Evolutionary conservation across 2,113 vertebrate species (phyloP), one percentile per base, ranked within the genome.

Genomic region (Chamaetylas fuelleborni): DNA sequence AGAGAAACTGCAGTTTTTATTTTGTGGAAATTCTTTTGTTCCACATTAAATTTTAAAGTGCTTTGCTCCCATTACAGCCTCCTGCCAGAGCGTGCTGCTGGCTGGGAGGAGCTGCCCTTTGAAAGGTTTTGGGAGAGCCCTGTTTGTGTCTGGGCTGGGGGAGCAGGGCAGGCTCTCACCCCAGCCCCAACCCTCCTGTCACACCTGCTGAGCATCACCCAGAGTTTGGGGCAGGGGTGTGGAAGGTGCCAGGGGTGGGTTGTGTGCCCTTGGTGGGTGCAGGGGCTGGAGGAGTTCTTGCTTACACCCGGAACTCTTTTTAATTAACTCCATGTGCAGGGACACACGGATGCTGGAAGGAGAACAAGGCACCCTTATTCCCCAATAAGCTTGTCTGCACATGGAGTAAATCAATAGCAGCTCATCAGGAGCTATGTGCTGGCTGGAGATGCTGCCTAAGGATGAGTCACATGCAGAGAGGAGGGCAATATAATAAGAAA

Each of bases 1-100:
- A 89, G 91, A 96, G 91, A 86, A 93, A 82, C 56, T 31, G 73
- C 54, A 66, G 64, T 89, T 95, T 93, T 94, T 93, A 91, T 96
- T 96, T 92, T 87, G 73, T 95, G 73, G 86, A 92, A 83, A 91
- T 87, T 95, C 72, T 95, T 92, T 90, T 90, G 88, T 92, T 95
- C 88, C 80, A 48, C 92, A 88, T 96, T 36, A 96, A 94, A 95
- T 92, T 96, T 96, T 91, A 94, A 96, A 96, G 81, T 1, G 5
- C 74, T 86, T 92, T 74, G 54, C 77, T 95, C 79, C 76, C 79
- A 8, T 94, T 95, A n/a, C 74, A 91, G 71, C 73, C 78, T 87
- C 38, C 78, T 81, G 70, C 70, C 4, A 1, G 48, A 56, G 45
- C 4, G 0, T 0, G 9, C 61, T 45, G 65, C 57, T 78, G 84